Conservation (phyloP, 2,113 vertebrate species). For the Isurus oxyrinchus region DNA sequence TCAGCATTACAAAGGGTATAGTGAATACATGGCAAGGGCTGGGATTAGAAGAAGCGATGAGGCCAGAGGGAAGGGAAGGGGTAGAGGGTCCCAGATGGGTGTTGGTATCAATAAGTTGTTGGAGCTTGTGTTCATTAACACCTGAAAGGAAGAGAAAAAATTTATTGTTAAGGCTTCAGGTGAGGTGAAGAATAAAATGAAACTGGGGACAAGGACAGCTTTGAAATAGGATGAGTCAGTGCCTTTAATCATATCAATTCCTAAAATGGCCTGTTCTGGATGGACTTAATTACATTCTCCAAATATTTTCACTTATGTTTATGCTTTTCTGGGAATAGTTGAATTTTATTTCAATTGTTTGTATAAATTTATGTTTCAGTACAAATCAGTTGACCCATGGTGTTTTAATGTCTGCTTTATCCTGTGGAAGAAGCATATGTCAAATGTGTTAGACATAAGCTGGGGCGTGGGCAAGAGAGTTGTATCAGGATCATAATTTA, state of each 20-base stretch:
- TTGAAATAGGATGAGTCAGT: too few species aligned
- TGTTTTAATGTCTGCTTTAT: background rate
- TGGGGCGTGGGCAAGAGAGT: background rate
- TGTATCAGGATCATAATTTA: background rate
- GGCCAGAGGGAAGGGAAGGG: too few species aligned
- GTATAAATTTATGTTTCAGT: background rate
- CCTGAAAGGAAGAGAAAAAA: too few species aligned
- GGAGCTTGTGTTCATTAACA: too few species aligned
- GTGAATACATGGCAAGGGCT: too few species aligned
- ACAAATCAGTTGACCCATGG: background rate
- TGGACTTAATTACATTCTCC: background rate
- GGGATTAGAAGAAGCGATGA: too few species aligned
- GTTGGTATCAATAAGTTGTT: too few species aligned
- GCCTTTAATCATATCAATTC: background rate
- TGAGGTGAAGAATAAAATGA: too few species aligned
- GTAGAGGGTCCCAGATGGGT: too few species aligned
- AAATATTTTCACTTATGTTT: background rate
- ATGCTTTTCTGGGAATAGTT: background rate
- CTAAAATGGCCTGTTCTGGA: background rate
- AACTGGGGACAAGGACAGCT: too few species aligned
- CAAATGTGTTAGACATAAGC: background rate
- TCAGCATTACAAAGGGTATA: too few species aligned
- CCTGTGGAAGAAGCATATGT: background rate
- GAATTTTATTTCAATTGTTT: background rate
- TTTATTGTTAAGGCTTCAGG: too few species aligned